Evolutionary conservation across 1,140 invertebrate genomes (phyloP).

Genomic region (Ceratina australensis): DNA sequence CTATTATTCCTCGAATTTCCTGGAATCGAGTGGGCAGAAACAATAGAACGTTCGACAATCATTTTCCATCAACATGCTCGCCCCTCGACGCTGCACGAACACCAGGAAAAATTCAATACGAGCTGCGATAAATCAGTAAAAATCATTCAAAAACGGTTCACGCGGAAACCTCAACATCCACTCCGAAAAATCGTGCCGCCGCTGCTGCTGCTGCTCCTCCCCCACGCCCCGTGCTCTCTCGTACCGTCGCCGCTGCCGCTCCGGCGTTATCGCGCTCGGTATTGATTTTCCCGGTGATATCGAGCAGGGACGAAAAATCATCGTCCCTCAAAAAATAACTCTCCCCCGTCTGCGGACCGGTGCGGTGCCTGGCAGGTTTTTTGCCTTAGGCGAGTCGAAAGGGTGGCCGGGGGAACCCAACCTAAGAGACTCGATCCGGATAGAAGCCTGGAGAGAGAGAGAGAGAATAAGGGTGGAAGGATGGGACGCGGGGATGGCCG

Average conservation of each 20-base stretch:
- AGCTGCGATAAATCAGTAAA: conserved; percentile 12
- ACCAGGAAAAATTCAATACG: background rate
- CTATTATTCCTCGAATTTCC: no score
- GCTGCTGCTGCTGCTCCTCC: background rate
- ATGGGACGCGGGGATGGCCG: conserved; percentile 48
- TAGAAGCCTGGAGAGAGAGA: conserved; percentile 69
- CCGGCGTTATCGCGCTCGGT: background rate
- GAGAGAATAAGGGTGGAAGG: conserved; percentile 72
- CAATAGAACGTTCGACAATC: conserved; percentile 9
- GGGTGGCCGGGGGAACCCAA: conserved; percentile 63
- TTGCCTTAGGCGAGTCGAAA: conserved; percentile 71
- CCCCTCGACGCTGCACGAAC: background rate
- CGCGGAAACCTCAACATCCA: conserved; percentile 9
- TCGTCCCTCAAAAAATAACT: conserved; percentile 72
- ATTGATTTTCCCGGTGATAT: conserved; percentile 44
- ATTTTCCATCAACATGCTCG: background rate
- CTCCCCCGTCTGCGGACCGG: conserved; percentile 53
- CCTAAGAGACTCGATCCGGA: conserved; percentile 74
- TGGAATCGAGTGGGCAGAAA: background rate
- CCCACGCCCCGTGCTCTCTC: background rate
- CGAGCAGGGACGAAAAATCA: conserved; percentile 56
- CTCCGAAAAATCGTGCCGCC: conserved; percentile 1
- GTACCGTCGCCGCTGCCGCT: background rate
- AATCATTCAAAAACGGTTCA: conserved; percentile 27
- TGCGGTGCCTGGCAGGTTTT: conserved; percentile 67